These are phyloP conservation scores for Galerucella pusilla DNA, from an alignment of 2,888 invertebrate species.

Conservation along the genomic window DNA sequence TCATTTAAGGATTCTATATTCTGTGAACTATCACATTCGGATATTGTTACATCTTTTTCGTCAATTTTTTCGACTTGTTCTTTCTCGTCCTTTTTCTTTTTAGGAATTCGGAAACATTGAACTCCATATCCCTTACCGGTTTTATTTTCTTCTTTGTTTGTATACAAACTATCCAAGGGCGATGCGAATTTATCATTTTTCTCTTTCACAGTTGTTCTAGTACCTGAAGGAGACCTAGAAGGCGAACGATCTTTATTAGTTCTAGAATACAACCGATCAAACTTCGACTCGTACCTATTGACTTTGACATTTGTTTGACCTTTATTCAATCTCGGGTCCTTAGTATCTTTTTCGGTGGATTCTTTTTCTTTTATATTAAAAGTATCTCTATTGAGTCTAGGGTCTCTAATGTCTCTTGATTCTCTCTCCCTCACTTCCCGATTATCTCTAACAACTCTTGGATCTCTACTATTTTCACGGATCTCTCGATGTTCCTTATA, in stretches of 20 bases:
- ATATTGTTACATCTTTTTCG: conserved; percentile 3
- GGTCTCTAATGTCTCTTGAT: conserved; percentile 26
- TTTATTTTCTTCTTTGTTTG: conserved; percentile 61
- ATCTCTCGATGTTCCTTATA: conserved; percentile 52
- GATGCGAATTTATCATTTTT: conserved; percentile 63
- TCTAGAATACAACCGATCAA: conserved; percentile 48
- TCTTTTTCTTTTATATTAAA: conserved; percentile 9
- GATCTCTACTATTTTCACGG: conserved; percentile 47
- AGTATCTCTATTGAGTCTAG: conserved; percentile 30
- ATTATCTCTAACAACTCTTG: conserved; percentile 36
- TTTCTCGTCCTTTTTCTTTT: conserved; percentile 51
- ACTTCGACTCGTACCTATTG: conserved; percentile 40
- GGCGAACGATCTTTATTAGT: conserved; percentile 40
- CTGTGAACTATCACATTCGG: conserved; percentile 38
- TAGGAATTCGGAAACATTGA: conserved; percentile 69
- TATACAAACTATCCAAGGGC: conserved; percentile 67
- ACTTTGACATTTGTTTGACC: conserved; percentile 22
- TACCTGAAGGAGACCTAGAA: conserved; percentile 41
- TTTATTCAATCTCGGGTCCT: conserved; percentile 31
- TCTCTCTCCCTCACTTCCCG: conserved; percentile 32
- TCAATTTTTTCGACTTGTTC: conserved; percentile 23
- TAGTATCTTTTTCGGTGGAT: conserved; percentile 15
- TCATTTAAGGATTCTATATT: conserved; percentile 33
- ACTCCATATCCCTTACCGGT: conserved; percentile 66
- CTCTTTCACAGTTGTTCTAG: conserved; percentile 37